Conservation (phyloP, 2,888 invertebrate genomes). For the Beris chalybata region DNA sequence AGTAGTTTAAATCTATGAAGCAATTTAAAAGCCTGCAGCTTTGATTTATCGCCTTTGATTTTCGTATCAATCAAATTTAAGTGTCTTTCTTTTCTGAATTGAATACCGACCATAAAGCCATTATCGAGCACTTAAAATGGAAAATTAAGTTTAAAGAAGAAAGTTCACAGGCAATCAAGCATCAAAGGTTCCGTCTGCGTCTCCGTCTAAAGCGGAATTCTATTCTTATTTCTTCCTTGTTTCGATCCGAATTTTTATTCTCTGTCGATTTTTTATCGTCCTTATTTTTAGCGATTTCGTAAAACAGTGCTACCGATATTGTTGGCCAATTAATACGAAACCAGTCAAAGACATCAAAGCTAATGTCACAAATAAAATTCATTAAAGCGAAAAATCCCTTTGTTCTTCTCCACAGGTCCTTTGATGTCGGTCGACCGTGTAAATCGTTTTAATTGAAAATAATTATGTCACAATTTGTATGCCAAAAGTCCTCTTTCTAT, state of each 20-base stretch:
- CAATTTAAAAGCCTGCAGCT: too few relatives aligned
- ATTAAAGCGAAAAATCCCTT: constrained; percentile 23
- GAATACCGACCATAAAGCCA: constrained; percentile 6
- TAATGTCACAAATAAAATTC: constrained; percentile 24
- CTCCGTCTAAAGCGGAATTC: background rate
- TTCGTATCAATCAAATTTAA: background rate
- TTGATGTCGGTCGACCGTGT: constrained; percentile 24
- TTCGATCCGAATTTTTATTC: too few relatives aligned
- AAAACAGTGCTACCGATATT: too few relatives aligned
- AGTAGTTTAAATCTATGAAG: too few relatives aligned
- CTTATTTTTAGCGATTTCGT: too few relatives aligned
- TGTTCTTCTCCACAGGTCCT: constrained; percentile 7
- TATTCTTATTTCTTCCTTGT: background rate
- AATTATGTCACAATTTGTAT: constrained; percentile 21
- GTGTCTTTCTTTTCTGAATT: background rate
- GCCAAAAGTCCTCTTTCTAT: background rate
- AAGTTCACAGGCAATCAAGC: constrained; percentile 17
- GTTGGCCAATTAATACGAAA: constrained; percentile 20
- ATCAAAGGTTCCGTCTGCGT: constrained; percentile 2
- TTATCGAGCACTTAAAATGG: constrained; percentile 14
- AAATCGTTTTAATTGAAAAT: constrained; percentile 31
- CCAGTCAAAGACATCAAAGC: constrained; percentile 15
- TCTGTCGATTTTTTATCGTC: too few relatives aligned
- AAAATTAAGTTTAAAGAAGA: constrained; percentile 16
- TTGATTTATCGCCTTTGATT: background rate